A percentile compares a stretch with the other conserved stretches of the same genome.
These are phyloP conservation scores for Aphis gossypii DNA, from an alignment of 1,140 invertebrate species.

Conservation along the genomic window DNA sequence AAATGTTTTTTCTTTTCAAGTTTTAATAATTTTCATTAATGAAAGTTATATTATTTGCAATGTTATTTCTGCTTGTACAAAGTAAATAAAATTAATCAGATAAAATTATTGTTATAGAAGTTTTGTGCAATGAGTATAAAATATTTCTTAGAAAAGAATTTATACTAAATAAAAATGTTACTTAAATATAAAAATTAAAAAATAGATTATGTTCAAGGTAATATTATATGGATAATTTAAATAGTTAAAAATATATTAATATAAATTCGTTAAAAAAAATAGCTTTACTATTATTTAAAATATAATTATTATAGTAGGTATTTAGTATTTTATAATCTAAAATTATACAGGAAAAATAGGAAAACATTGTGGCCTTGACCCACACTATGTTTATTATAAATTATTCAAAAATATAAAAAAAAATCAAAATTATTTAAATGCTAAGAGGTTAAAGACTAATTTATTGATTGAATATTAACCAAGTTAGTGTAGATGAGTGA, in stretches of 20 bases:
- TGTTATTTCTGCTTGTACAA: neutral
- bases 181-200: neutral
- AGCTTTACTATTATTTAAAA: neutral
- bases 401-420: too few species aligned
- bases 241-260: too few species aligned
- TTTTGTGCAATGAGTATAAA: neutral
- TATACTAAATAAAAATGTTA: neutral
- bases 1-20: constrained; percentile 28
- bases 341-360: neutral
- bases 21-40: constrained; percentile 26
- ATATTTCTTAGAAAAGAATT: constrained; percentile 13
- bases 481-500: neutral
- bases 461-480: neutral
- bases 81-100: neutral
- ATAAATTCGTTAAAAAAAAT: too few species aligned
- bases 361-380: neutral
- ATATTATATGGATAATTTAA: neutral
- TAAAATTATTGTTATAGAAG: neutral
- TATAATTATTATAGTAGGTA: neutral
- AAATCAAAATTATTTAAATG: neutral
- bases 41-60: constrained; percentile 4
- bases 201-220: neutral
- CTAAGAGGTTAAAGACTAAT: neutral
- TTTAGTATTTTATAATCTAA: neutral
- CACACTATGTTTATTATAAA: neutral